Evolutionary conservation across 1,140 invertebrate genomes (phyloP).

Genomic region (Ceratina australensis): DNA sequence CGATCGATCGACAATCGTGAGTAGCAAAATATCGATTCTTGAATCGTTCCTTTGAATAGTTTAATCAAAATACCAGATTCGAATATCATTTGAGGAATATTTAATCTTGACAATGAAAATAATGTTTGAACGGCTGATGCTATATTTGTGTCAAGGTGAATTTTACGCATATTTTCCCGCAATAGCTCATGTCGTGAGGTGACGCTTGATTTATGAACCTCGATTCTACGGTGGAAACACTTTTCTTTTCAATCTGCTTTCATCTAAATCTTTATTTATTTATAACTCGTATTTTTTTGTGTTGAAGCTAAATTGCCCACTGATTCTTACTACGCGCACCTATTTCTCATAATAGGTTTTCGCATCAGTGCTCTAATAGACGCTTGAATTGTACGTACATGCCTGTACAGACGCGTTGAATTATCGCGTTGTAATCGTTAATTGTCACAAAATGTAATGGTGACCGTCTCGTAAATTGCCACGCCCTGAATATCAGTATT

Average conservation of each 20-base stretch:
- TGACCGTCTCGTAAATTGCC: neutral
- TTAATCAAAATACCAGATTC: neutral
- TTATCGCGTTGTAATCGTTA: constrained; percentile 26
- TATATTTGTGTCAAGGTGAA: constrained; percentile 13
- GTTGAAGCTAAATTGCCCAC: too few relatives aligned
- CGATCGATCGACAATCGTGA: constrained; percentile 55
- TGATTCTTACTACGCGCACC: neutral
- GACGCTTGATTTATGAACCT: neutral
- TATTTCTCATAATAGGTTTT: neutral
- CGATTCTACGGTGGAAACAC: neutral
- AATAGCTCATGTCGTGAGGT: neutral
- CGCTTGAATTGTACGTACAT: neutral
- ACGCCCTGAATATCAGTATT: constrained; percentile 19
- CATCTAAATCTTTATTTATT: neutral
- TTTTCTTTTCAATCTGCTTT: neutral
- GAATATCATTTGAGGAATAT: too few relatives aligned
- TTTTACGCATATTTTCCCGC: constrained; percentile 16
- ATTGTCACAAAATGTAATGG: neutral
- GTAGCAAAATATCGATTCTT: constrained; percentile 18
- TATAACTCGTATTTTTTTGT: neutral
- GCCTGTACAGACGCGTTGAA: neutral
- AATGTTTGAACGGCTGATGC: neutral
- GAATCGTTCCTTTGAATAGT: neutral
- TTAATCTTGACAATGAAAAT: neutral
- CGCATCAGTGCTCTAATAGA: constrained; percentile 1